Conservation (phyloP, 2,797 vertebrate species). For the Rhabdophis nuchalis region DNA sequence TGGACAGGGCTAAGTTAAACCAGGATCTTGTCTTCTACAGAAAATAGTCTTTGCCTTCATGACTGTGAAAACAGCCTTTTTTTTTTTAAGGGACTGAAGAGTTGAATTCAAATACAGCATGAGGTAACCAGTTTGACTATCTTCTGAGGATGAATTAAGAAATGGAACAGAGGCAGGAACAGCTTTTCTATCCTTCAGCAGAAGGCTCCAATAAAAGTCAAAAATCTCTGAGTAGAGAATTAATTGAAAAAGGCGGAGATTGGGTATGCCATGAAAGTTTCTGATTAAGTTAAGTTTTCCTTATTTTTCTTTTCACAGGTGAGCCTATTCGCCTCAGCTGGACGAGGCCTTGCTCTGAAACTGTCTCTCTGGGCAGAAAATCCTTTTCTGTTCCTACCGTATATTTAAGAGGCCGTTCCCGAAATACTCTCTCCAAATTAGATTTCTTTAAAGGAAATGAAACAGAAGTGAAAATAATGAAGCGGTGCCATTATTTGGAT, state of each 20-base stretch:
- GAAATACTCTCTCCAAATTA: slow-evolving; percentile 46
- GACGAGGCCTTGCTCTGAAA: slow-evolving; percentile 28
- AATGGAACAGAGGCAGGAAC: slow-evolving; percentile 38
- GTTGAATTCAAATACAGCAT: not conserved
- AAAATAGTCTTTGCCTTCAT: not conserved
- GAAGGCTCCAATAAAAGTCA: slow-evolving; percentile 42
- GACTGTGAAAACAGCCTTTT: not conserved
- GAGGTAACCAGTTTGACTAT: slow-evolving; percentile 33
- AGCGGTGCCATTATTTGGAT: slow-evolving; percentile 53
- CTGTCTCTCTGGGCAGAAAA: slow-evolving; percentile 42
- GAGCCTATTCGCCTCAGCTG: slow-evolving; percentile 33
- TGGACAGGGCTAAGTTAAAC: not conserved
- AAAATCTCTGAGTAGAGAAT: slow-evolving; percentile 37
- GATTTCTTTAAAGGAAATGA: slow-evolving; percentile 58
- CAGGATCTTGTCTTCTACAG: not conserved
- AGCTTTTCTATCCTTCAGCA: slow-evolving; percentile 49
- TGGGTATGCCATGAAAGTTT: slow-evolving; percentile 40
- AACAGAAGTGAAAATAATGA: slow-evolving; percentile 46
- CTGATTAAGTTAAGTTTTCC: slow-evolving; percentile 9
- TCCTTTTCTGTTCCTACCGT: not conserved
- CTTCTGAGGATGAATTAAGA: slow-evolving; percentile 46
- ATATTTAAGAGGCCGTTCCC: slow-evolving; percentile 48
- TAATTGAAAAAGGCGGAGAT: slow-evolving; percentile 31
- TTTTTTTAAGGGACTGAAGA: no score
- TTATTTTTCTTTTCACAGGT: not conserved